Percentiles rank a stretch among this genome's conserved stretches.
Evolutionary conservation across 2,888 invertebrate genomes (phyloP).

Genomic region (Drosophila monieri): DNA sequence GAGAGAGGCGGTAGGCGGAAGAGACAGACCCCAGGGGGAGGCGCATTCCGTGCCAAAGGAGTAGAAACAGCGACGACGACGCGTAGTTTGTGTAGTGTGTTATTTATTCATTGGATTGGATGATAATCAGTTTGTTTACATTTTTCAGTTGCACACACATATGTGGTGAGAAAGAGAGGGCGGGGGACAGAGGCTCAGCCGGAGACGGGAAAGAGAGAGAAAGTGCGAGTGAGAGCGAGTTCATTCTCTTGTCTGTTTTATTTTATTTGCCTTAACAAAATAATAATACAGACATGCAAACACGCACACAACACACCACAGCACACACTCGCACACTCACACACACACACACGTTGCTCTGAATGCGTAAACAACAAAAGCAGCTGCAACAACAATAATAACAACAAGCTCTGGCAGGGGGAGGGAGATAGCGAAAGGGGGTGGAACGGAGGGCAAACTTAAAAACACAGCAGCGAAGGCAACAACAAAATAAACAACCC

Average conservation of each 20-base stretch:
- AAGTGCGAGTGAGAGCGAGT: slow-evolving; percentile 28
- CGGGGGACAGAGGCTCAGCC: neutral
- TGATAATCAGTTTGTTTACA: slow-evolving; percentile 83
- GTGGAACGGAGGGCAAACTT: slow-evolving; percentile 18
- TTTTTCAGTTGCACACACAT: slow-evolving; percentile 77
- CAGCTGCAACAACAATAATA: slow-evolving; percentile 72
- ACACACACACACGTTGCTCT: slow-evolving; percentile 28
- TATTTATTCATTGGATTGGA: slow-evolving; percentile 82
- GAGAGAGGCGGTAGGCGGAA: neutral
- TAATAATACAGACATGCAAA: slow-evolving; percentile 67
- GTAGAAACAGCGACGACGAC: slow-evolving; percentile 48
- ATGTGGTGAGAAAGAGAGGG: slow-evolving; percentile 13
- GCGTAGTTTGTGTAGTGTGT: slow-evolving; percentile 56
- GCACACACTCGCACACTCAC: slow-evolving; percentile 44
- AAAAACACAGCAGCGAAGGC: slow-evolving; percentile 59
- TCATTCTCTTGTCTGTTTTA: slow-evolving; percentile 54
- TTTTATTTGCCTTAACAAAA: slow-evolving; percentile 80
- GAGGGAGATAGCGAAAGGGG: neutral
- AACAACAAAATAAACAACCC: slow-evolving; percentile 43
- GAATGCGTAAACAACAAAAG: slow-evolving; percentile 71
- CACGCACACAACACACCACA: slow-evolving; percentile 38
- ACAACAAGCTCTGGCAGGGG: slow-evolving; percentile 8
- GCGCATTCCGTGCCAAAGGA: slow-evolving; percentile 54
- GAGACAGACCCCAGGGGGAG: neutral
- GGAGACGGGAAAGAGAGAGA: slow-evolving; percentile 3